Percentiles rank a stretch among this genome's conserved stretches.
Conservation (phyloP, 35 echinoderm and acorn worm genomes). For the Heliocidaris tuberculata region DNA sequence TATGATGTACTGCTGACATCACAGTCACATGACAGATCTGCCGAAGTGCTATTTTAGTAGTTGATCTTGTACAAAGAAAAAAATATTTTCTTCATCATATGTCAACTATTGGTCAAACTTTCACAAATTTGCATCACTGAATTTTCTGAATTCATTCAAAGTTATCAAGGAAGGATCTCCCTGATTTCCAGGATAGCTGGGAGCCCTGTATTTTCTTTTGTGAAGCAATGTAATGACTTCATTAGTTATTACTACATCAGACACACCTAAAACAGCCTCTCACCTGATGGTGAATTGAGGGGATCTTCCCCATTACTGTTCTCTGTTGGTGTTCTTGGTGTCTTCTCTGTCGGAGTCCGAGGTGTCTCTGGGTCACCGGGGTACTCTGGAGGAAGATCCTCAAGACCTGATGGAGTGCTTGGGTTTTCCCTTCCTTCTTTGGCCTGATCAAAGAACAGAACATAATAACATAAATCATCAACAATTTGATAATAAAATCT, state of each 20-base stretch:
- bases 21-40: neutral
- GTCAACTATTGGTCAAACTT: too few relatives aligned
- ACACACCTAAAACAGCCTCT: neutral
- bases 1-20: neutral
- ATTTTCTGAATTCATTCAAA: too few relatives aligned
- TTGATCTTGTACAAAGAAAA: too few relatives aligned
- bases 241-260: too few relatives aligned
- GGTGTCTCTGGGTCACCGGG: conserved; percentile 21
- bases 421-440: neutral
- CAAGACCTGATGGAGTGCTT: neutral
- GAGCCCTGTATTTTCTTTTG: too few relatives aligned
- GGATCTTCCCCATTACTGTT: conserved; percentile 26
- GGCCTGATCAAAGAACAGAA: neutral
- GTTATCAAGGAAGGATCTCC: too few relatives aligned
- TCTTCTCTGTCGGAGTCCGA: neutral
- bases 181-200: too few relatives aligned
- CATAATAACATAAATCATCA: too few relatives aligned
- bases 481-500: too few relatives aligned
- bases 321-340: neutral
- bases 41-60: neutral
- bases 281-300: conserved; percentile 37
- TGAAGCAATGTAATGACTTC: too few relatives aligned
- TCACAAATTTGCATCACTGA: too few relatives aligned
- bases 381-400: conserved; percentile 3
- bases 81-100: too few relatives aligned